phyloP scores from a whole-genome alignment of 1,140 invertebrate genomes.

The Zaprionus ghesquierei region DNA sequence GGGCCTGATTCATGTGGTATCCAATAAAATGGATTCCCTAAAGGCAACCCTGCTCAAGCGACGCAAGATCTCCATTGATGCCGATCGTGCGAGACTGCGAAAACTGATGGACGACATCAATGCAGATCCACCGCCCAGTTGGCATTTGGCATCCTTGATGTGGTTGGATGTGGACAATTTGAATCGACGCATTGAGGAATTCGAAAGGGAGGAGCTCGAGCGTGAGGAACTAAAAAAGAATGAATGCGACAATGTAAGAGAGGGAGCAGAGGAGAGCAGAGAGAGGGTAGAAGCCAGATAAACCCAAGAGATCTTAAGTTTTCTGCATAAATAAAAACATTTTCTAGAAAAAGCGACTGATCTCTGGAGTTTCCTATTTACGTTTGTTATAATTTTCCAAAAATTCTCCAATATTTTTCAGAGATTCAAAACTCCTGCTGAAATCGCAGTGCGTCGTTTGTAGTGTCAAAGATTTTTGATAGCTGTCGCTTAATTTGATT shows the following conservation, averaged over 20 bases:
- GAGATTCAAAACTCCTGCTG: neutral
- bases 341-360: neutral
- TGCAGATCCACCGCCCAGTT: conserved; percentile 13
- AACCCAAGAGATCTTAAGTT: neutral
- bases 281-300: neutral
- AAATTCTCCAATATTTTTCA: neutral
- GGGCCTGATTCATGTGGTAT: neutral
- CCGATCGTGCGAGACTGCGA: neutral
- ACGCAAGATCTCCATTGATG: neutral
- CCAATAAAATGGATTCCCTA: neutral
- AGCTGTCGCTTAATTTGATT: conserved; percentile 77
- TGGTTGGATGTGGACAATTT: conserved; percentile 18
- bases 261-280: neutral
- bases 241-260: neutral
- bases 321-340: neutral
- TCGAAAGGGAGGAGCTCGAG: neutral
- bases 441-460: conserved; percentile 12
- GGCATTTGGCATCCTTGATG: conserved; percentile 3
- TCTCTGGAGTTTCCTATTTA: neutral
- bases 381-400: neutral
- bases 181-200: conserved; percentile 4
- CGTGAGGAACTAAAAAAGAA: neutral
- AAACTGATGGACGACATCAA: conserved; percentile 2
- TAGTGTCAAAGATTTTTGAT: conserved; percentile 73
- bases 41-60: neutral